Evolutionary conservation across 2,797 vertebrate genomes (phyloP), one percentile per base, ranked within the genome.

Genomic region (Echeneis naucrates): DNA sequence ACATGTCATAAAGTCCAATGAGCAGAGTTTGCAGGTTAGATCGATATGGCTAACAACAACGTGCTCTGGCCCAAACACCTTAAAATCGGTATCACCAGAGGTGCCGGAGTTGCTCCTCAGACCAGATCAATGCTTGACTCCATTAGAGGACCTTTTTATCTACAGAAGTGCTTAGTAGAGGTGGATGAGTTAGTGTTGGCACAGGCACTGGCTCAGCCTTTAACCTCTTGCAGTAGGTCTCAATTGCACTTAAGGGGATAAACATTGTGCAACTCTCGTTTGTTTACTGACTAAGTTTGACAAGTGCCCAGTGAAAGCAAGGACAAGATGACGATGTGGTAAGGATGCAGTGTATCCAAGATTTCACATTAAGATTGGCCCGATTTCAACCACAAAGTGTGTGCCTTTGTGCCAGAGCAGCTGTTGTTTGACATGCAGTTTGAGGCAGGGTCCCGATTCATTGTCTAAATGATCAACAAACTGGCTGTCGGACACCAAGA

Each of bases 51-150:
- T 70, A 78, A 86, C 51, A 10, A 72, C 59, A 53, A 72, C 16
- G 27, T 58, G 59, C 40, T 44, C 12, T 0, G 58, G 58, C 80
- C 64, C 78, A 81, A 83, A 84, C 77, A 57, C 74, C 77, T 88
- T 79, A 70, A 83, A 85, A 78, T 81, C 58, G 0, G 78, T 52
- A 64, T 81, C 74, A 55, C 62, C 26, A 47, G 70, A 81, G 79
- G 80, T 75, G 58, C 74, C 61, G 32, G 42, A 78, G 52, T 44
- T 5, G 35, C 68, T 72, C 60, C 70, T 78, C 72, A 50, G 77
- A 66, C 73, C 57, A 27, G 84, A 89, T 92, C 84, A 57, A 92
- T 93, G 78, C 16, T 69, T 77, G 71, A 74, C 74, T 91, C 76
- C 80, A 87, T 88, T 87, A 88, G 56, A 73, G 48, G 65, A 75